phyloP scores from a whole-genome alignment of 23 tunicate genomes.

The Ascidia mentula region DNA sequence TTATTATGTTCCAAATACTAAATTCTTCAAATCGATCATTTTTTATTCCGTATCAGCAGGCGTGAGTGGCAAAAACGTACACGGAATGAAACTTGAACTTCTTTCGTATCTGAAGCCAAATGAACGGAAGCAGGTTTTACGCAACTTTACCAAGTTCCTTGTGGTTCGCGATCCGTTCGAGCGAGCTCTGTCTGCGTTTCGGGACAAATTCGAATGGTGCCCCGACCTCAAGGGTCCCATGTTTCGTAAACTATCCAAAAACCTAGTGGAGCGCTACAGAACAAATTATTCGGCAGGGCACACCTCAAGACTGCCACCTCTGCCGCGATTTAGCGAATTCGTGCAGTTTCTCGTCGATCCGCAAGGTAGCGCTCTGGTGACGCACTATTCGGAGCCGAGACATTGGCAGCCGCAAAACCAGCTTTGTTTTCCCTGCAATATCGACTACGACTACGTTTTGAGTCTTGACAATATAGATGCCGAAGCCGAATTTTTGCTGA shows the following conservation, averaged over 20 bases:
- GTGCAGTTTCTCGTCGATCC: conserved; percentile 22
- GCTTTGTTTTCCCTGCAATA: conserved; percentile 68
- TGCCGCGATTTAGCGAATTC: conserved; percentile 33
- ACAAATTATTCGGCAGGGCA: background rate
- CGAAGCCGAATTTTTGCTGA: conserved; percentile 36
- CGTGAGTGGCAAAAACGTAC: conserved; percentile 2
- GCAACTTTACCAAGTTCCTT: conserved; percentile 33
- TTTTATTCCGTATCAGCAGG: no score
- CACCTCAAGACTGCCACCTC: no score
- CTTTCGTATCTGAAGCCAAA: conserved; percentile 19
- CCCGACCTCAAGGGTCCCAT: background rate
- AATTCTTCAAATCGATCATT: no score
- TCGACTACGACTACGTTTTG: conserved; percentile 57
- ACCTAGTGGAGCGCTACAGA: conserved; percentile 12
- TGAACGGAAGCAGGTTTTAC: background rate
- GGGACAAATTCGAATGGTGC: conserved; percentile 32
- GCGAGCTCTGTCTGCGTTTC: conserved; percentile 45
- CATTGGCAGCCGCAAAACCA: conserved; percentile 56
- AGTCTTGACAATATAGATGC: conserved; percentile 35
- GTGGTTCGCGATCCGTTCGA: conserved; percentile 49
- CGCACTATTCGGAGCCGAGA: conserved; percentile 48
- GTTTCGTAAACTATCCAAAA: conserved; percentile 26
- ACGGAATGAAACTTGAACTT: conserved; percentile 7
- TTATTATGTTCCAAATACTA: no score
- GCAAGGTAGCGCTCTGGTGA: background rate